Percentiles rank a stretch among this genome's conserved stretches.
Conservation (phyloP, 2,888 invertebrate genomes). For the Bibio marci region DNA sequence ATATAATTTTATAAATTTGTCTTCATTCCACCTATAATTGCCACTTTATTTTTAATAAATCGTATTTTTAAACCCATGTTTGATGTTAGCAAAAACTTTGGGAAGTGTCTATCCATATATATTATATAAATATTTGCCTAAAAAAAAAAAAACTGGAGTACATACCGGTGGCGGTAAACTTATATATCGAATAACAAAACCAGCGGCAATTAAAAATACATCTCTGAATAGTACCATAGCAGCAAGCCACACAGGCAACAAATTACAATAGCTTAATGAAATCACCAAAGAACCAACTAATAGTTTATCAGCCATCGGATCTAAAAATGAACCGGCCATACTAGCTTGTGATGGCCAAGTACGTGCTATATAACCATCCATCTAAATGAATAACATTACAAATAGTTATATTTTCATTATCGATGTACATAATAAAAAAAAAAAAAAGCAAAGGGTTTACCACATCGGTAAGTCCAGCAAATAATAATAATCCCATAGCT, state of each 20-base stretch:
- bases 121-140: background rate
- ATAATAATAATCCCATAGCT: slow-evolving; percentile 64
- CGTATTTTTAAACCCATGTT: slow-evolving; percentile 2
- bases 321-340: slow-evolving; percentile 84
- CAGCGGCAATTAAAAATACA: slow-evolving; percentile 60
- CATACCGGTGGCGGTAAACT: slow-evolving; percentile 79
- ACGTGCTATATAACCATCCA: slow-evolving; percentile 94
- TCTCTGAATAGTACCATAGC: slow-evolving; percentile 73
- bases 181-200: slow-evolving; percentile 78
- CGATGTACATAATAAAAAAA: background rate
- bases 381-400: slow-evolving; percentile 37
- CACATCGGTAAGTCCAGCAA: slow-evolving; percentile 84
- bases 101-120: slow-evolving; percentile 1
- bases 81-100: slow-evolving; percentile 2
- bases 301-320: slow-evolving; percentile 94
- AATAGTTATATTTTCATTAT: slow-evolving; percentile 4
- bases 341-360: slow-evolving; percentile 82
- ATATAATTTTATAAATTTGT: no score
- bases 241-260: slow-evolving; percentile 71
- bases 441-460: slow-evolving; percentile 34
- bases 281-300: slow-evolving; percentile 78
- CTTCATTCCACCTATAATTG: no score
- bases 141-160: slow-evolving; percentile 11
- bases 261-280: slow-evolving; percentile 64
- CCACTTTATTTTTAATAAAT: no score